These are phyloP conservation scores for Eremophila alpestris DNA, from an alignment of 2,797 vertebrate genomes.

Conservation along the genomic window DNA sequence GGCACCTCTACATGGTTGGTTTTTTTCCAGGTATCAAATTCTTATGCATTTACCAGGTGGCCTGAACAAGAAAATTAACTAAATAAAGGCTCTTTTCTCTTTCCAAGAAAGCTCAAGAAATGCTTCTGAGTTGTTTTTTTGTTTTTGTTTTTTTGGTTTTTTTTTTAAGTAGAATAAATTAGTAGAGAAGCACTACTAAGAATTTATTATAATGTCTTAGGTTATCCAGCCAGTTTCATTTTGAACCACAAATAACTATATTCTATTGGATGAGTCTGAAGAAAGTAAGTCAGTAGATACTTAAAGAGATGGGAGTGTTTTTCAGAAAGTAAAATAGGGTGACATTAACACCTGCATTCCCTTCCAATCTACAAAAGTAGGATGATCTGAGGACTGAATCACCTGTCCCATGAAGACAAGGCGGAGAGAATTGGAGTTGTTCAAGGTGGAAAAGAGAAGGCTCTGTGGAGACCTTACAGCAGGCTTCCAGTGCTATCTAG, in stretches of 20 bases:
- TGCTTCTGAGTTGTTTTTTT: background rate
- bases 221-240: background rate
- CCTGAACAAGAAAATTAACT: background rate
- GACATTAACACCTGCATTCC: background rate
- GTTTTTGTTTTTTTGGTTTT: background rate
- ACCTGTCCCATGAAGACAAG: rapidly evolving
- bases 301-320: background rate
- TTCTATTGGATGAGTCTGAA: background rate
- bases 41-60: background rate
- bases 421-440: background rate
- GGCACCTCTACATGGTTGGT: background rate
- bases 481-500: background rate
- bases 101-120: background rate
- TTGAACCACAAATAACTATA: background rate
- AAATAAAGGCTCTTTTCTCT: background rate
- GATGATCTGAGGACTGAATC: background rate
- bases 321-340: background rate
- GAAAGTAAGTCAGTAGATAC: background rate
- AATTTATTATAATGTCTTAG: background rate
- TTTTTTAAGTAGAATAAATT: background rate
- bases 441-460: background rate
- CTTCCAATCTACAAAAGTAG: background rate
- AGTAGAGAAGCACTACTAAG: background rate
- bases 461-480: background rate
- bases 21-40: background rate